Evolutionary conservation across 2,113 vertebrate species (phyloP).

Genomic region (Anarrhichthys ocellatus): DNA sequence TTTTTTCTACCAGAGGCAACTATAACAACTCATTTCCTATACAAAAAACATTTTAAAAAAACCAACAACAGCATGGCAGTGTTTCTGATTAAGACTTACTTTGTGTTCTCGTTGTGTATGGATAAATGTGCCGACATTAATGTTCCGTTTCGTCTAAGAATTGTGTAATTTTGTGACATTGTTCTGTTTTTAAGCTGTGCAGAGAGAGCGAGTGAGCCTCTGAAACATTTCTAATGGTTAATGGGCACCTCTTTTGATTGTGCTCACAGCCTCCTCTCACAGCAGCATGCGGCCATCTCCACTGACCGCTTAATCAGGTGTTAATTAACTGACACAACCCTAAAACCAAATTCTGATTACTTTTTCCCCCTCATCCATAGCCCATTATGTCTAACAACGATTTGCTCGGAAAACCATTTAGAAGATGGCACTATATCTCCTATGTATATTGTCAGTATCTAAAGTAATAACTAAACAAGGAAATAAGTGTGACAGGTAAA

Average conservation of each 20-base stretch:
- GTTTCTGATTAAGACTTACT: constrained; percentile 13
- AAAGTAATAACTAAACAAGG: constrained; percentile 39
- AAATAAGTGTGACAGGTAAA: constrained; percentile 30
- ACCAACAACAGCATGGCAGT: not conserved
- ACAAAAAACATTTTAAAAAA: constrained; percentile 12
- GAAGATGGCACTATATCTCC: not conserved
- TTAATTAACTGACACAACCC: constrained; percentile 73
- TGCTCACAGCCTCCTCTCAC: constrained; percentile 16
- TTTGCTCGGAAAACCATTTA: constrained; percentile 59
- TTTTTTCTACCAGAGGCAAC: constrained; percentile 32
- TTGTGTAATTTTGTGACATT: not conserved
- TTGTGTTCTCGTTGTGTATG: constrained; percentile 10
- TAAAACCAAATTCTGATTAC: constrained; percentile 49
- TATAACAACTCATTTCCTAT: constrained; percentile 38
- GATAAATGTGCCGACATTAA: constrained; percentile 7
- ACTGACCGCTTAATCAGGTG: constrained; percentile 65
- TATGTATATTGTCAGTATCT: constrained; percentile 20
- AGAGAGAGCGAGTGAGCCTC: not conserved
- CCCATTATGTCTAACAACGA: constrained; percentile 65
- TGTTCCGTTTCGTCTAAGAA: not conserved
- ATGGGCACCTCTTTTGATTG: constrained; percentile 26
- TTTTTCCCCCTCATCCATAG: constrained; percentile 30
- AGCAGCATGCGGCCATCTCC: constrained; percentile 53
- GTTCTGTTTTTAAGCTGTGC: constrained; percentile 4
- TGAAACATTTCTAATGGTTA: constrained; percentile 10